phyloP scores from a whole-genome alignment of 2,113 vertebrate genomes.

The Elgaria multicarinata region DNA sequence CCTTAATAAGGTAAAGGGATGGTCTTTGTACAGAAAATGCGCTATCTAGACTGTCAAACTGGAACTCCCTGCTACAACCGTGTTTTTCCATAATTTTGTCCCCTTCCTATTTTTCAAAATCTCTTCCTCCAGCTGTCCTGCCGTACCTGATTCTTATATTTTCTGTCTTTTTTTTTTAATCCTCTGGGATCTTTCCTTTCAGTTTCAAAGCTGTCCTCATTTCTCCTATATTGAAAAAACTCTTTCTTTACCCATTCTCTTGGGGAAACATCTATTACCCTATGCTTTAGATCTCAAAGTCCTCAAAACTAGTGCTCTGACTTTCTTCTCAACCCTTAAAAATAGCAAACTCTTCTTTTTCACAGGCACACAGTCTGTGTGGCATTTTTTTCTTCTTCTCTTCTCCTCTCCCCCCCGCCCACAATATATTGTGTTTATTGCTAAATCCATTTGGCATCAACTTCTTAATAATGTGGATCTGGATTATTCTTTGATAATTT shows the following conservation, averaged over 20 bases:
- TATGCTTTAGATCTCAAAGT: not conserved
- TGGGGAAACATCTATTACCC: not conserved
- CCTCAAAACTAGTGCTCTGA: not conserved
- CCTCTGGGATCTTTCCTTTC: not conserved
- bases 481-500: not conserved
- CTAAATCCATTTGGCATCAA: not conserved
- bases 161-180: not conserved
- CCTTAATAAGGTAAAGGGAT: conserved; percentile 88
- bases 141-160: not conserved
- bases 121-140: not conserved
- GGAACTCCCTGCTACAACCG: not conserved
- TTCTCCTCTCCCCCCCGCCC: not conserved
- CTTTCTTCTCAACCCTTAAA: not conserved
- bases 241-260: not conserved
- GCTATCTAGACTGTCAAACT: not conserved
- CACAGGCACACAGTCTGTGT: not conserved
- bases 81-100: not conserved
- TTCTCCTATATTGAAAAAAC: not conserved
- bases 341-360: not conserved
- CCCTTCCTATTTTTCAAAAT: not conserved
- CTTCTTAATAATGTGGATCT: not conserved
- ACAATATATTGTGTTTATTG: no score
- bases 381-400: not conserved
- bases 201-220: not conserved
- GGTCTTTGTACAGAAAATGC: not conserved